Base-by-base conservation (phyloP, 2,888 invertebrate species). In the Heliconius erato region DNA sequence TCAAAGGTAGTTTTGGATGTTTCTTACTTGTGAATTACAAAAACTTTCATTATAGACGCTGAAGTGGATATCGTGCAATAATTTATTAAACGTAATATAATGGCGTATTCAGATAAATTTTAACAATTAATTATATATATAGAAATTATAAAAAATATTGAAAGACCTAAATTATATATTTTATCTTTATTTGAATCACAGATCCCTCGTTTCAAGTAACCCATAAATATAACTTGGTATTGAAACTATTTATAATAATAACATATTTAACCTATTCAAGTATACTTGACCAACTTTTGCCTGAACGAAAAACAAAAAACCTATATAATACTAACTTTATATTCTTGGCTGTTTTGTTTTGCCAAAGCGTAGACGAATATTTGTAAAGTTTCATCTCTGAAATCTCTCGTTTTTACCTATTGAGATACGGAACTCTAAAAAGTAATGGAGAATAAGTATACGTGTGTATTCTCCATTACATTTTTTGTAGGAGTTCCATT, bases 211-310 rank as follows among this genome's bases (percentile, higher is more conserved):
- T 40, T 40, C 40, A 2, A 11, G 40, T 40, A 40, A 54, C 19
- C 19, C 54, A 44, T n/a, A 44, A 71, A n/a, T 67, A 67, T 67
- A 67, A 3, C 14, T 72, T 72, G 26, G 7, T 26, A 26, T 1
- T 35, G 19, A 14, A 44, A 44, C 16, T 44, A 72, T n/a, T 16
- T 14, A 44, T 16, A 44, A 26, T 40, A 71, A 71, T 35, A 71
- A 71, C 40, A 40, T 26, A 14, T n/a, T 72, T 72, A 44, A 72
- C 14, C 26, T 44, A 44, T 44, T 44, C 14, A 49, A 72, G 26
- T 72, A 72, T 44, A 72, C 44, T 26, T 72, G 72, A 72, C 44
- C 44, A 4, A 72, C 16, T 16, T 44, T 72, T 49, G 44, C 72
- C 26, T 26, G 9, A 19, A 72, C 16, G 16, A 71, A 71, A 44